These are phyloP conservation scores for Camelus dromedarius DNA, from an alignment of 2,113 vertebrate genomes.

Conservation along the genomic window DNA sequence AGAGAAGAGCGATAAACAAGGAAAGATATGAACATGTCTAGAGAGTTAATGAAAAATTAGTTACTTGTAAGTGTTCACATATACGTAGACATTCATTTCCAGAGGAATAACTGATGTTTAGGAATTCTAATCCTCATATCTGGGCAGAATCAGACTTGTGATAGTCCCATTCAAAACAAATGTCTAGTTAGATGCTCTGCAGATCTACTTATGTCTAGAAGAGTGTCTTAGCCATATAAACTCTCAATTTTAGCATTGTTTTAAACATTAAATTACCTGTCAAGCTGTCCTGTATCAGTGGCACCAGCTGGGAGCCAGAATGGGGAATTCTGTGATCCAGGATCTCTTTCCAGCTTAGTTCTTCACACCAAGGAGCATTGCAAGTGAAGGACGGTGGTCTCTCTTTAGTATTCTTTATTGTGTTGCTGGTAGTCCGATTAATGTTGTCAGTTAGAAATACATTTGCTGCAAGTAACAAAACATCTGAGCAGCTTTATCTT, in stretches of 20 bases:
- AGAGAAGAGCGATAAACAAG: neutral
- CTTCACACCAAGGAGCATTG: neutral
- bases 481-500: neutral
- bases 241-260: neutral
- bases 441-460: neutral
- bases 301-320: neutral
- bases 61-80: neutral
- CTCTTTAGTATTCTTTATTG: neutral
- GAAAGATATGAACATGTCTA: neutral
- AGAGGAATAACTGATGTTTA: constrained; percentile 35
- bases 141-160: constrained; percentile 30
- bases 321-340: neutral
- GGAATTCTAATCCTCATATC: neutral
- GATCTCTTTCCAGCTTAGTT: neutral
- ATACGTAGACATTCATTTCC: neutral
- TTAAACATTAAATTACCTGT: constrained; percentile 29
- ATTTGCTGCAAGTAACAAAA: constrained; percentile 9
- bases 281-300: neutral
- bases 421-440: neutral
- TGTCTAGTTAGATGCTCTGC: neutral
- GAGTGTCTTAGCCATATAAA: neutral
- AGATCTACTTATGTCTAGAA: neutral
- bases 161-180: constrained; percentile 9
- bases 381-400: neutral
- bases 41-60: constrained; percentile 25